phyloP scores from a whole-genome alignment of 2,888 invertebrate species.

The Lasioglossum marginatum region DNA sequence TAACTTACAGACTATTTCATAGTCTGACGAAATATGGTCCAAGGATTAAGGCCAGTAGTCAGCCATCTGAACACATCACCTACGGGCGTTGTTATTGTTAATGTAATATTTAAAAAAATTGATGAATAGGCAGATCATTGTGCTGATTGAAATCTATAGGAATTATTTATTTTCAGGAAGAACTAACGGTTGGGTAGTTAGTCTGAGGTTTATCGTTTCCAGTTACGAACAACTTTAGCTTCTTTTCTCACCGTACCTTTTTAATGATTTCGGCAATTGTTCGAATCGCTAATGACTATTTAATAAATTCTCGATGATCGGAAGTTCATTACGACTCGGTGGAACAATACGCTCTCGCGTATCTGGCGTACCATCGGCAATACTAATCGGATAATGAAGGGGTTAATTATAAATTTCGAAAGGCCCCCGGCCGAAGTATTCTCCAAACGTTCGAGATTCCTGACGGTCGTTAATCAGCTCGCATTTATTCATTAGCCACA shows the following conservation, averaged over 20 bases:
- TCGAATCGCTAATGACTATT: not conserved
- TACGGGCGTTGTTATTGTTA: not conserved
- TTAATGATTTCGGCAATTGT: not conserved
- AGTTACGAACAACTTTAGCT: not conserved
- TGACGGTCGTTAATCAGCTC: conserved; percentile 21
- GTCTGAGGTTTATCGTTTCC: not conserved
- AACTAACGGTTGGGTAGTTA: not conserved
- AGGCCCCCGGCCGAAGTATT: not conserved
- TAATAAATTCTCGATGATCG: not conserved
- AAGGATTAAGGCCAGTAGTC: not conserved
- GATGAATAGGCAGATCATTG: not conserved
- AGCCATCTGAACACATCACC: not conserved
- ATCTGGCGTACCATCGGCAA: not conserved
- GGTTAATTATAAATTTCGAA: conserved; percentile 8
- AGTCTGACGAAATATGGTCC: not conserved
- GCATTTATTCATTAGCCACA: conserved; percentile 39
- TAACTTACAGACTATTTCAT: too few relatives aligned
- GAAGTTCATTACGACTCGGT: not conserved
- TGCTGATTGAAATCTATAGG: not conserved
- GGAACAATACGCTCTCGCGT: not conserved
- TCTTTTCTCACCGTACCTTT: not conserved
- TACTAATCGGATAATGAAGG: not conserved
- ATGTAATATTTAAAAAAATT: not conserved
- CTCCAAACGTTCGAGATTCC: conserved; percentile 6
- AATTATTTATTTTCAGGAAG: not conserved